Evolutionary conservation across 1,140 invertebrate genomes (phyloP).

Genomic region (Penaeus chinensis): DNA sequence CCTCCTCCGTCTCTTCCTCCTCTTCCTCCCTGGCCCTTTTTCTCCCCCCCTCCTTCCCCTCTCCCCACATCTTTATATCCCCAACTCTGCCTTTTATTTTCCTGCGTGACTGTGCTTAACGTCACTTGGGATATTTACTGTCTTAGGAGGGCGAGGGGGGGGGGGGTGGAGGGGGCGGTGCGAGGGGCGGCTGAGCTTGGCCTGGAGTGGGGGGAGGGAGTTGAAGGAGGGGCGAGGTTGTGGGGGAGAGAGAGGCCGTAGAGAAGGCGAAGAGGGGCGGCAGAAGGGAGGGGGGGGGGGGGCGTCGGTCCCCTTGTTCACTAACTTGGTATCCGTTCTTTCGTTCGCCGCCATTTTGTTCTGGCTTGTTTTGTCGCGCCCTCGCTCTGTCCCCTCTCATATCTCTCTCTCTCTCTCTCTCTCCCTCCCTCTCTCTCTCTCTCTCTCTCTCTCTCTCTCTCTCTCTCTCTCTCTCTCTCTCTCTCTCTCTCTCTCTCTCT

Average conservation of each 20-base stretch:
- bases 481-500: too few relatives aligned
- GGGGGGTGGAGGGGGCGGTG: not conserved
- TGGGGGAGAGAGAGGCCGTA: not conserved
- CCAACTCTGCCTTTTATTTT: constrained; percentile 47
- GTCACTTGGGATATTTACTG: constrained; percentile 50
- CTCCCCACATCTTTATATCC: constrained; percentile 12
- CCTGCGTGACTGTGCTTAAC: constrained; percentile 53
- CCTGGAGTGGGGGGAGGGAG: constrained; percentile 8
- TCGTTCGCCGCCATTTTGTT: too few relatives aligned
- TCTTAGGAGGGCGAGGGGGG: constrained; percentile 27
- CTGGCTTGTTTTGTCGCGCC: too few relatives aligned
- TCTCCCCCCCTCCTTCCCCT: not conserved
- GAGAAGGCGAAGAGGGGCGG: not conserved
- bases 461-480: too few relatives aligned
- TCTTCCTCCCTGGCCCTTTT: too few relatives aligned
- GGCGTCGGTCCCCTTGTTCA: not conserved
- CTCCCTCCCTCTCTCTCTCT: too few relatives aligned
- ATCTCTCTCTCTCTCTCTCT: too few relatives aligned
- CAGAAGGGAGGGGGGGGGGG: not conserved
- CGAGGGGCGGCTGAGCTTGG: not conserved
- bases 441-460: too few relatives aligned
- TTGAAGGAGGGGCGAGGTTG: not conserved
- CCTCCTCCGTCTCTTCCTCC: too few relatives aligned
- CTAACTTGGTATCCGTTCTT: not conserved
- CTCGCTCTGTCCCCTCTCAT: too few relatives aligned